These are phyloP conservation scores for Aphis gossypii DNA, from an alignment of 1,140 invertebrate genomes.

Conservation along the genomic window DNA sequence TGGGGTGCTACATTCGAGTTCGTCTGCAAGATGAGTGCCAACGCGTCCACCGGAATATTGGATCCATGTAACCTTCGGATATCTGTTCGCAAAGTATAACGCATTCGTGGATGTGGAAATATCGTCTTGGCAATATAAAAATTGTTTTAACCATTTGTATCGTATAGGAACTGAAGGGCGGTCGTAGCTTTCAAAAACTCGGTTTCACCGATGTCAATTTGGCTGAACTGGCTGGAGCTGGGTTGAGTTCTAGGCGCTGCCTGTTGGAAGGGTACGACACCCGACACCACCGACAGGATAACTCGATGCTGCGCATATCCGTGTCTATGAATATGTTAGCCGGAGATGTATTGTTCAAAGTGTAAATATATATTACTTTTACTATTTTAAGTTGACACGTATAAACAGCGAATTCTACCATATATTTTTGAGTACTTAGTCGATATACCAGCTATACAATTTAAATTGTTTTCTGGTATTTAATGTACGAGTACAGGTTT, in stretches of 20 bases:
- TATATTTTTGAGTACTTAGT: background rate
- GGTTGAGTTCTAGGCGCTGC: slow-evolving; percentile 81
- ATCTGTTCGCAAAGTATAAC: slow-evolving; percentile 92
- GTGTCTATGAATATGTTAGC: slow-evolving; percentile 93
- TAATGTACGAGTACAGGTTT: background rate
- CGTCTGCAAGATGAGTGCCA: slow-evolving; percentile 95
- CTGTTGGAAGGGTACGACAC: slow-evolving; percentile 94
- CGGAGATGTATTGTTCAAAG: slow-evolving; percentile 97
- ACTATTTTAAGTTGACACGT: background rate
- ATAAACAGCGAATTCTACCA: background rate
- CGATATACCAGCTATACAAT: background rate
- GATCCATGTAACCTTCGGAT: slow-evolving; percentile 90
- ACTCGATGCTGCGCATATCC: slow-evolving; percentile 90
- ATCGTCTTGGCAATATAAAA: background rate
- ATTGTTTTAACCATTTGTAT: background rate
- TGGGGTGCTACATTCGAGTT: slow-evolving; percentile 93
- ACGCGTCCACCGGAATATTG: slow-evolving; percentile 89
- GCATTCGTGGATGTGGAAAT: background rate
- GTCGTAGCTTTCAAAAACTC: slow-evolving; percentile 91
- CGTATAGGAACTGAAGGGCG: slow-evolving; percentile 79
- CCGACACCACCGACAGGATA: slow-evolving; percentile 88
- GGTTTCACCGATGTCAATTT: slow-evolving; percentile 97
- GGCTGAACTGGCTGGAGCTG: slow-evolving; percentile 95
- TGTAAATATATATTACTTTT: slow-evolving; percentile 72
- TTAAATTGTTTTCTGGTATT: background rate